phyloP scores from a whole-genome alignment of 2,888 invertebrate species.

The Tiliacea citrago region DNA sequence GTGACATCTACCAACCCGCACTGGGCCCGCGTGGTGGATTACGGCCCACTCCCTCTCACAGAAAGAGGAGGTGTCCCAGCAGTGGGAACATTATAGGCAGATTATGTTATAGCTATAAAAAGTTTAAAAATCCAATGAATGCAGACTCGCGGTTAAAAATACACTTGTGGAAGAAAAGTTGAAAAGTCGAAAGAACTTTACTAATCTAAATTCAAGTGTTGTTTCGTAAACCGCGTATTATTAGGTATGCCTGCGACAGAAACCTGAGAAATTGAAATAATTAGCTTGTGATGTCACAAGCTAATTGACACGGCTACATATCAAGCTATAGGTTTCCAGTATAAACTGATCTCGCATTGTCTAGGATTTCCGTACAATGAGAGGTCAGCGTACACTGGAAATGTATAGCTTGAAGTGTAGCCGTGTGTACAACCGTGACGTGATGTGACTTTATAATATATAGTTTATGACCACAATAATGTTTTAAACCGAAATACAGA shows the following conservation, averaged over 20 bases:
- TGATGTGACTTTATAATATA: constrained; percentile 69
- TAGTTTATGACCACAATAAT: constrained; percentile 53
- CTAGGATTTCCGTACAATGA: no score
- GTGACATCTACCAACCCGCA: no score
- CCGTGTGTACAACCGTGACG: constrained; percentile 73
- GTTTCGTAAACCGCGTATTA: constrained; percentile 78
- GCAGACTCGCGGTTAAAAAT: constrained; percentile 1
- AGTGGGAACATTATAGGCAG: no score
- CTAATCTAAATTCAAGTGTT: constrained; percentile 81
- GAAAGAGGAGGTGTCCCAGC: no score
- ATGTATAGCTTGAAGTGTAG: no score
- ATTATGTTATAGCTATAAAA: neutral
- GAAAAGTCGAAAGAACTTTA: constrained; percentile 28
- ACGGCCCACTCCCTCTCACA: no score
- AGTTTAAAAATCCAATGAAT: constrained; percentile 10
- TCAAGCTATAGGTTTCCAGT: no score
- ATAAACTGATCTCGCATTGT: no score
- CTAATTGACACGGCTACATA: no score
- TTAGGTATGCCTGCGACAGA: constrained; percentile 80
- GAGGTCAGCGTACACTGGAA: no score
- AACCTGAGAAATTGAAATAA: constrained; percentile 87
- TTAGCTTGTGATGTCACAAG: constrained; percentile 84
- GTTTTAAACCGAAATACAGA: constrained; percentile 55
- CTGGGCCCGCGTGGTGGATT: no score
- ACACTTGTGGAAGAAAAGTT: constrained; percentile 28